A percentile compares a stretch with the other conserved stretches of the same genome.
Evolutionary conservation across 2,797 vertebrate genomes (phyloP).

Genomic region (Pseudomugil tenellus): DNA sequence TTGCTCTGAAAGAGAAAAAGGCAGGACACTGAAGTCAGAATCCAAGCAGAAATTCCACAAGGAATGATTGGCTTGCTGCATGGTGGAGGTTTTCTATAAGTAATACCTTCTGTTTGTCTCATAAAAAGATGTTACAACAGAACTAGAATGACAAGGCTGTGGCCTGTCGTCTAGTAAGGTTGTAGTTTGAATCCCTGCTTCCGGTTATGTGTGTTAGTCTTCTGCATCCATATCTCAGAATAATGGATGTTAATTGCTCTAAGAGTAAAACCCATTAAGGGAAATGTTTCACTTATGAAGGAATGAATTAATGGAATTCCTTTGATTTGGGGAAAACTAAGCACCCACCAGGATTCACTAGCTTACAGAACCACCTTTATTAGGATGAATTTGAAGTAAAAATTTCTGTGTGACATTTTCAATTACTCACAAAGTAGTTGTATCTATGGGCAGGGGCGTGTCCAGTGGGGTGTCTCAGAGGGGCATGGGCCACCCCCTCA

Average conservation of each 20-base stretch:
- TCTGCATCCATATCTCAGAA: neutral
- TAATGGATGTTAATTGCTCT: neutral
- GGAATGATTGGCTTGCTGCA: slow-evolving; percentile 12
- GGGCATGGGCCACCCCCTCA: no score
- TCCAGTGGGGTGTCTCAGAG: no score
- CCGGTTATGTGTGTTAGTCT: no score
- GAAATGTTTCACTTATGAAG: no score
- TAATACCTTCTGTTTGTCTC: slow-evolving; percentile 18
- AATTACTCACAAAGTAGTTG: no score
- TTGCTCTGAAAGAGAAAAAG: slow-evolving; percentile 46
- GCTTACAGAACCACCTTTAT: no score
- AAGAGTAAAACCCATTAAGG: no score
- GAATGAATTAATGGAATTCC: neutral
- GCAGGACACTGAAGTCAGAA: slow-evolving; percentile 38
- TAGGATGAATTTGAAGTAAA: no score
- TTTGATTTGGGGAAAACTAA: neutral
- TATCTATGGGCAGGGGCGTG: no score
- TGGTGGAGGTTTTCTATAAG: slow-evolving; percentile 32
- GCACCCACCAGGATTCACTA: no score
- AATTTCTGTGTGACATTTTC: no score
- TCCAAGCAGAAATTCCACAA: slow-evolving; percentile 25
- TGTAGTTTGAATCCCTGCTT: neutral
- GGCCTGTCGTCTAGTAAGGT: neutral
- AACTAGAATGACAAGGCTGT: neutral
- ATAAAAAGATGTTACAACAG: slow-evolving; percentile 28